Evolutionary conservation across 2,113 vertebrate genomes (phyloP).

Genomic region (Xenus cinereus): DNA sequence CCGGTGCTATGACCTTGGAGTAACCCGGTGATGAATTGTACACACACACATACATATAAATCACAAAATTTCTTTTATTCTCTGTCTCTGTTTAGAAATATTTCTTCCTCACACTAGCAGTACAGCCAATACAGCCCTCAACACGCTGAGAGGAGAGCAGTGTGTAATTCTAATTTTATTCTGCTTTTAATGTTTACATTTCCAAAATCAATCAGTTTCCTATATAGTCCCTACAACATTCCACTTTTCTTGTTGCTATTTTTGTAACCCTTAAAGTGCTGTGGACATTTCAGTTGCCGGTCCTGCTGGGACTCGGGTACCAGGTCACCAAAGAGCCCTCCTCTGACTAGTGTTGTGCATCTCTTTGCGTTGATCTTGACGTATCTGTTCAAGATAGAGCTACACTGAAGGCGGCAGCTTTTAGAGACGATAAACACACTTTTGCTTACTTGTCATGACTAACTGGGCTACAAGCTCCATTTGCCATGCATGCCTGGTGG

Average conservation of each 20-base stretch:
- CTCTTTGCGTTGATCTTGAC: neutral
- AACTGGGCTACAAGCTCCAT: neutral
- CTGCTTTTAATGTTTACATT: neutral
- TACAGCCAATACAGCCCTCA: neutral
- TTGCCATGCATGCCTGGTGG: fast-evolving
- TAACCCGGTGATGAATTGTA: neutral
- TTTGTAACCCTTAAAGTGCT: neutral
- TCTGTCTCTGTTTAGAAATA: neutral
- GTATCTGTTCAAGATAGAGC: neutral
- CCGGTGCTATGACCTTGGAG: neutral
- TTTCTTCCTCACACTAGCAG: neutral
- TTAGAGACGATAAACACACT: neutral
- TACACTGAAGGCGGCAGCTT: neutral
- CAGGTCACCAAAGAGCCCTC: neutral
- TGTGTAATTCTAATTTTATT: neutral
- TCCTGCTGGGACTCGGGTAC: neutral
- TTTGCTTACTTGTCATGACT: neutral
- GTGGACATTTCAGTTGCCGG: no score
- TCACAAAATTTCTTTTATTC: neutral
- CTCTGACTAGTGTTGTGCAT: fast-evolving
- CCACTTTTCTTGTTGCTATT: neutral
- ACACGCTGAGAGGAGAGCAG: neutral
- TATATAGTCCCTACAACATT: neutral
- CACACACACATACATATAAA: neutral
- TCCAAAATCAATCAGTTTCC: neutral